Conservation (phyloP, 2,113 vertebrate genomes). For the Notarius quadriscutis region DNA sequence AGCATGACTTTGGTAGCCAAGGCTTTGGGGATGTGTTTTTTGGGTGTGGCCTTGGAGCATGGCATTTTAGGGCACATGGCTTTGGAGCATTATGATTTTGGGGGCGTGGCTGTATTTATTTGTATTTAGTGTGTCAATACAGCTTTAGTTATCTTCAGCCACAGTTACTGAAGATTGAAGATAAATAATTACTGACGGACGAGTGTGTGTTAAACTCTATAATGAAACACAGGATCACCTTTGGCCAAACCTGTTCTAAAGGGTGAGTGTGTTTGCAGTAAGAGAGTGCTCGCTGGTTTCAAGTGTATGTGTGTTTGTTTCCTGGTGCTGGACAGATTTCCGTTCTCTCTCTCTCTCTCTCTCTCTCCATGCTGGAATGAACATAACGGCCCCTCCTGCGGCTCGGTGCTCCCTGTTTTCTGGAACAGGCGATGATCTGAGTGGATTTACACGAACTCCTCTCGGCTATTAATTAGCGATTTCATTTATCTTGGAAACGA, state of each 20-base stretch:
- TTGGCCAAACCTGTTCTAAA: constrained; percentile 12
- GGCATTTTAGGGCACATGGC: background rate
- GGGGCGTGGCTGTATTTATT: background rate
- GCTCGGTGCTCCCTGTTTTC: constrained; percentile 41
- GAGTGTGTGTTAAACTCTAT: background rate
- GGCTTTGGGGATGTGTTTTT: background rate
- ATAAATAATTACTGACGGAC: background rate
- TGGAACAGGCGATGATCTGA: constrained; percentile 18
- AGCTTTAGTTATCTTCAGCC: background rate
- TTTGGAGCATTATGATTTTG: background rate
- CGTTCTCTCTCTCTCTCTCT: constrained; percentile 5
- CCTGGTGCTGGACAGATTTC: constrained; percentile 28
- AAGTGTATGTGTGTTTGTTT: constrained; percentile 19
- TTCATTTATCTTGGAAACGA: constrained; percentile 53
- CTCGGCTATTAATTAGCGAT: constrained; percentile 54
- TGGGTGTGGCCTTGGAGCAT: background rate
- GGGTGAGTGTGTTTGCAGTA: constrained; percentile 14
- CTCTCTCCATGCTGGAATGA: constrained; percentile 11
- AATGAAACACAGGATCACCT: constrained; percentile 20
- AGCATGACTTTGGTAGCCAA: background rate
- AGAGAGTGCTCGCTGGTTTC: background rate
- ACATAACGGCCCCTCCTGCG: constrained; percentile 28
- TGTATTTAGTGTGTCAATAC: background rate
- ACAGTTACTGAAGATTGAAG: background rate
- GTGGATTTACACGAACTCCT: constrained; percentile 48